Percentiles rank a stretch among this genome's conserved stretches.
Conservation (phyloP, 2,888 invertebrate genomes). For the Aporophyla lueneburgensis region DNA sequence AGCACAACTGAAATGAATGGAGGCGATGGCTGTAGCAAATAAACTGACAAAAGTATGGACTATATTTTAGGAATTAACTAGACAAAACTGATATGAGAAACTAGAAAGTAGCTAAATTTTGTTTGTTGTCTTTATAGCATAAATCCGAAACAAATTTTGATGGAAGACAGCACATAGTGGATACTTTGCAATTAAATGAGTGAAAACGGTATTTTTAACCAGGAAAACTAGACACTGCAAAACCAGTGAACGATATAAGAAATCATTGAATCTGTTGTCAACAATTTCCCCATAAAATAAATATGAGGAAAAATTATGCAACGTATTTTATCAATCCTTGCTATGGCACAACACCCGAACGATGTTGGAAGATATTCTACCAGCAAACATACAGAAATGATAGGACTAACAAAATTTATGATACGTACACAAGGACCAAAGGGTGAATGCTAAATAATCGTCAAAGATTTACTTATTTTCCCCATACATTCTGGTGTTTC, state of each 20-base stretch:
- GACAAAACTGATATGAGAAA: background rate
- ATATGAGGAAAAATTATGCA: slow-evolving; percentile 1
- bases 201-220: background rate
- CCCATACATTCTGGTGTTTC: background rate
- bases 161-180: background rate
- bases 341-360: slow-evolving; percentile 20
- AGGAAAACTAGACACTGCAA: background rate
- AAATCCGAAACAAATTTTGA: background rate
- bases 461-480: slow-evolving; percentile 37
- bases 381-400: slow-evolving; percentile 28
- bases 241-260: background rate
- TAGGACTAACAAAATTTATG: slow-evolving; percentile 48
- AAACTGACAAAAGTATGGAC: background rate
- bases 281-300: background rate
- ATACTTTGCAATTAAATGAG: background rate
- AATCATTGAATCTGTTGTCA: slow-evolving; percentile 5
- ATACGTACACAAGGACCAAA: slow-evolving; percentile 19
- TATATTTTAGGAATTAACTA: background rate
- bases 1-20: too few relatives aligned
- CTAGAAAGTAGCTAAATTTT: background rate
- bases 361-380: slow-evolving; percentile 49
- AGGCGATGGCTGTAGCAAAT: background rate
- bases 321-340: slow-evolving; percentile 36
- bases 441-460: slow-evolving; percentile 43
- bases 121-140: background rate